phyloP scores from a whole-genome alignment of 2,888 invertebrate species.

The Syritta pipiens region DNA sequence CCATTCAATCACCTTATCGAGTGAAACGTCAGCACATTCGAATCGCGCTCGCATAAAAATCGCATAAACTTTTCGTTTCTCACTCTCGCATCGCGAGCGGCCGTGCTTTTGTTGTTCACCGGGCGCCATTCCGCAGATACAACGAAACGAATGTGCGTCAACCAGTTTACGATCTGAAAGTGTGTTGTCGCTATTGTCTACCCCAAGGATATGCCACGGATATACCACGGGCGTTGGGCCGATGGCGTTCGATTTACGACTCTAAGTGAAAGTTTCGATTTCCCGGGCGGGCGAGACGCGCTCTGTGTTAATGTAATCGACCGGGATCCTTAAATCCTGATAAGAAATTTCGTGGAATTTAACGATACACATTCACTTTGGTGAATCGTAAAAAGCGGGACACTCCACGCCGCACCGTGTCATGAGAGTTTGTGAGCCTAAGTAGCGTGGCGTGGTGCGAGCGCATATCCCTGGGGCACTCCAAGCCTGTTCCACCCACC shows the following conservation, averaged over 20 bases:
- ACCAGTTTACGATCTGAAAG: constrained; percentile 62
- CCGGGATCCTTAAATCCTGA: constrained; percentile 61
- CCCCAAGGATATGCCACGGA: constrained; percentile 9
- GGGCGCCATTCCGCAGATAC: not conserved
- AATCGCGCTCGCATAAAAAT: constrained; percentile 64
- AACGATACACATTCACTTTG: constrained; percentile 56
- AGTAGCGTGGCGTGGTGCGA: constrained; percentile 35
- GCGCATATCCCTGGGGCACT: constrained; percentile 46
- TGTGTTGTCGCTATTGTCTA: constrained; percentile 62
- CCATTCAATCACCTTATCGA: constrained; percentile 67
- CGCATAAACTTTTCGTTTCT: constrained; percentile 51
- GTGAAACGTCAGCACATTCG: constrained; percentile 66
- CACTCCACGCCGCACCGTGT: constrained; percentile 6
- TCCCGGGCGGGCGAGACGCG: too few species aligned
- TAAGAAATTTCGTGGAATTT: constrained; percentile 48
- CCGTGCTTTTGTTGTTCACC: not conserved
- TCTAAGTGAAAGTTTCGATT: constrained; percentile 59
- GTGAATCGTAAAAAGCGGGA: constrained; percentile 53
- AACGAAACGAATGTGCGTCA: constrained; percentile 18
- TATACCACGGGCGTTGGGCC: too few species aligned
- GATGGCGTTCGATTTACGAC: constrained; percentile 59
- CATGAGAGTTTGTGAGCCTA: not conserved
- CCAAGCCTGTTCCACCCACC: too few species aligned
- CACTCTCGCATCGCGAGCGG: constrained; percentile 4
- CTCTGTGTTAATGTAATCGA: constrained; percentile 40